phyloP scores from a whole-genome alignment of 2,888 invertebrate genomes.

The Stenotaenia linearis region DNA sequence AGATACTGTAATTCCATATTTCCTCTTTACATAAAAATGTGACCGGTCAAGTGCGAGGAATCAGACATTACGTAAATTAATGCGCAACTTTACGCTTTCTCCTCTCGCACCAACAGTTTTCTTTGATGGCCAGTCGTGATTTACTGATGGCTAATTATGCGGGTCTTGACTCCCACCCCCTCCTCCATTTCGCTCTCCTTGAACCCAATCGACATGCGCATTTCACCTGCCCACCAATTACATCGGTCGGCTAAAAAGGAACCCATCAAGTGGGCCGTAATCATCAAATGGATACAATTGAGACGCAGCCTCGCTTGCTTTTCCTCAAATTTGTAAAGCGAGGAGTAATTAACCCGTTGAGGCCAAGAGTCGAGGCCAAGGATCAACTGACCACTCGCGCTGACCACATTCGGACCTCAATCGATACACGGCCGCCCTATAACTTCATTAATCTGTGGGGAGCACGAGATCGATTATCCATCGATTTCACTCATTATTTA shows the following conservation, averaged over 20 bases:
- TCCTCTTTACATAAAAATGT: not conserved
- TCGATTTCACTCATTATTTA: no score
- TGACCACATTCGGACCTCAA: not conserved
- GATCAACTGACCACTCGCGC: not conserved
- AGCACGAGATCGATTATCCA: not conserved
- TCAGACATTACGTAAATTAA: not conserved
- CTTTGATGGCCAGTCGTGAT: slow-evolving; percentile 17
- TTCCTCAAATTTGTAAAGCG: not conserved
- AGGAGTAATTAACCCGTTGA: not conserved
- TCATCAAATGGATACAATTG: not conserved
- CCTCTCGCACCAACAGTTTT: not conserved
- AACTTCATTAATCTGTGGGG: not conserved
- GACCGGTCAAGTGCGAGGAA: not conserved
- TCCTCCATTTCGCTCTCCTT: slow-evolving; percentile 20
- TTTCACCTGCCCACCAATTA: not conserved
- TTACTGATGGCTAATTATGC: slow-evolving; percentile 30
- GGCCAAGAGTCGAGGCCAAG: not conserved
- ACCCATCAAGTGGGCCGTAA: not conserved
- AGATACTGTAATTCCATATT: not conserved
- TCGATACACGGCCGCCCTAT: not conserved
- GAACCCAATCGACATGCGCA: slow-evolving; percentile 22
- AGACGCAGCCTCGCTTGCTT: not conserved
- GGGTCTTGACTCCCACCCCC: not conserved
- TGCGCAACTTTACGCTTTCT: not conserved
- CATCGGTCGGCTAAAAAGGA: not conserved